Base-by-base conservation (phyloP, 2,888 invertebrate genomes). In the Spicauda simplicius region DNA sequence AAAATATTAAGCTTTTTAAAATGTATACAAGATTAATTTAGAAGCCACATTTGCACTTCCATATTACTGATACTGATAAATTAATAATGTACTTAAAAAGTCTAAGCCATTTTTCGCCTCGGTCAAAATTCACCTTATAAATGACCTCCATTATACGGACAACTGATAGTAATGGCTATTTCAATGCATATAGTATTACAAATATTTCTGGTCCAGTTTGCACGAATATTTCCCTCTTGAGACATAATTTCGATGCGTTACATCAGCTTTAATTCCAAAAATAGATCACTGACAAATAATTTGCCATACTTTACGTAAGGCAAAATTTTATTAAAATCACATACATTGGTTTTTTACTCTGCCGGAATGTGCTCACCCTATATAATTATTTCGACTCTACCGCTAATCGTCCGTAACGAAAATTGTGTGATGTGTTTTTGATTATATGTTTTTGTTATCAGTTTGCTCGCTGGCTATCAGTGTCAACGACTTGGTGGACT, bases 401-500 rank as follows among this genome's bases (percentile, higher is more conserved):
- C 30, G 30, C 30, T 59, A 66, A 66, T 66, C 65, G 25, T 55
- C 16, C 19, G 30, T 33, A 61, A 68, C 25, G 64, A 64, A 64
- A 71, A 69, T 70, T 59, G 41, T 50, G 59, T 63, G 70, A 72
- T 72, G 69, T 69, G 58, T 70, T 72, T 70, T 72, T 72, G 73
- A 73, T 74, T 73, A 74, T 71, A 70, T 71, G 71, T 71, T 71
- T 66, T 69, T 45, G 59, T 84, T 88, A 86, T 86, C 86, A 80
- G 77, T 74, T 74, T 77, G 80, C 80, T 81, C 76, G 79, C 77
- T 78, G 71, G 77, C 79, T 86, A 86, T 85, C 86, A 83, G 81
- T 80, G 88, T 87, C 88, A 86, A 86, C 83, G 87, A 85, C 87
- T 81, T 75, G 70, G 65, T 70, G 41, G 41, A 5, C 41, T 41